Percentiles rank a stretch among this genome's conserved stretches.
Conservation (phyloP, 2,888 invertebrate species). For the Eubasilissa splendida region DNA sequence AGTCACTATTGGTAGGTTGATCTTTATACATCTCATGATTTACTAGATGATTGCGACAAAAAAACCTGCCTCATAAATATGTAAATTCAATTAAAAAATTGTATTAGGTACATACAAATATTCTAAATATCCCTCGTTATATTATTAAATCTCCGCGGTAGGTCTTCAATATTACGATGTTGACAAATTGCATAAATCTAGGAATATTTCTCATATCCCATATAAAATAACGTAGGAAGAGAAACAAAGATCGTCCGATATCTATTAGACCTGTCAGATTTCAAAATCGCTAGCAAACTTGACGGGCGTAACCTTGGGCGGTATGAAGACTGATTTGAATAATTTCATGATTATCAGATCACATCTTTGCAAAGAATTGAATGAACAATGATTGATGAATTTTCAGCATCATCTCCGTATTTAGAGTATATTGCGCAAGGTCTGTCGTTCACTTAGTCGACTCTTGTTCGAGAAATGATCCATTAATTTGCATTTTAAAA, state of each 20-base stretch:
- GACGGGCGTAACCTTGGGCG: slow-evolving; percentile 22
- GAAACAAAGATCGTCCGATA: slow-evolving; percentile 11
- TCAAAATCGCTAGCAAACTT: slow-evolving; percentile 26
- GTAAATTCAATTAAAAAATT: no score
- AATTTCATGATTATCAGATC: slow-evolving; percentile 36
- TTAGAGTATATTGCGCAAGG: slow-evolving; percentile 5
- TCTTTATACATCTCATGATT: no score
- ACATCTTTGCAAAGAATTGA: slow-evolving; percentile 14
- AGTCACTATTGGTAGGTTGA: no score
- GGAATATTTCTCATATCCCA: slow-evolving; percentile 28
- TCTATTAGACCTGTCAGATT: slow-evolving; percentile 25
- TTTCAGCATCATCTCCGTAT: neutral
- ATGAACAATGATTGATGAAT: slow-evolving; percentile 28
- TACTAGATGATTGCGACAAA: no score
- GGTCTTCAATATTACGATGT: slow-evolving; percentile 25
- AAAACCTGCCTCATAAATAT: no score
- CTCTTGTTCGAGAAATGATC: slow-evolving; percentile 27
- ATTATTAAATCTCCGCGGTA: slow-evolving; percentile 3
- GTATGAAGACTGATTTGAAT: slow-evolving; percentile 29
- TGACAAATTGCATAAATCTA: slow-evolving; percentile 36
- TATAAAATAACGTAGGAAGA: slow-evolving; percentile 32
- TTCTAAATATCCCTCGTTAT: no score
- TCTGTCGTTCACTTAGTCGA: slow-evolving; percentile 23
- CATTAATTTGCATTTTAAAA: slow-evolving; percentile 37
- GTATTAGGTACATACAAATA: no score